Evolutionary conservation across 2,888 invertebrate species (phyloP).

Genomic region (Erynnis tages): DNA sequence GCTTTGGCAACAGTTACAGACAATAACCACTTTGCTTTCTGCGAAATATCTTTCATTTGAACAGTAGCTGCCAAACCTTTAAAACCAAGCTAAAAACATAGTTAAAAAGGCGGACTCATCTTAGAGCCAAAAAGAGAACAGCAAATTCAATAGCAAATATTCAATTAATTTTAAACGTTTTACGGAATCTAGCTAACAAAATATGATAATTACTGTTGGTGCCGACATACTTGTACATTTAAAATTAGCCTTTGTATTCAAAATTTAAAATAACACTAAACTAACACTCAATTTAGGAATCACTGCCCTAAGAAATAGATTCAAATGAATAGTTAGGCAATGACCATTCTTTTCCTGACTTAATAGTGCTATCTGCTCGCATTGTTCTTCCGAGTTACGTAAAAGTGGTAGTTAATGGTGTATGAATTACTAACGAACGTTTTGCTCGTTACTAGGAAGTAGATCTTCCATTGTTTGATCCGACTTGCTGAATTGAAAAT

Average conservation of each 20-base stretch:
- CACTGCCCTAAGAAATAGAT: conserved; percentile 58
- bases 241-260: no score
- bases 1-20: conserved; percentile 41
- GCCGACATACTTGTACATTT: no score
- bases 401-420: conserved; percentile 65
- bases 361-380: conserved; percentile 69
- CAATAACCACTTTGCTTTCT: conserved; percentile 54
- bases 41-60: conserved; percentile 58
- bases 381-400: conserved; percentile 72
- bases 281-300: no score
- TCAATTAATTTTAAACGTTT: no score
- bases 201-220: no score
- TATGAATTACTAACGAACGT: conserved; percentile 69
- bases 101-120: no score
- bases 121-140: no score
- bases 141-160: no score
- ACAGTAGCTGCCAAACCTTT: no score
- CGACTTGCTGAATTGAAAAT: conserved; percentile 37
- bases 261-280: no score
- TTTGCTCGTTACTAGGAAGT: conserved; percentile 61
- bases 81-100: no score
- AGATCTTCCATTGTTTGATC: conserved; percentile 59
- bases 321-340: conserved; percentile 72
- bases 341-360: conserved; percentile 68
- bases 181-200: no score